Evolutionary conservation across 2,113 vertebrate species (phyloP).

Genomic region (Phaethornis superciliosus): DNA sequence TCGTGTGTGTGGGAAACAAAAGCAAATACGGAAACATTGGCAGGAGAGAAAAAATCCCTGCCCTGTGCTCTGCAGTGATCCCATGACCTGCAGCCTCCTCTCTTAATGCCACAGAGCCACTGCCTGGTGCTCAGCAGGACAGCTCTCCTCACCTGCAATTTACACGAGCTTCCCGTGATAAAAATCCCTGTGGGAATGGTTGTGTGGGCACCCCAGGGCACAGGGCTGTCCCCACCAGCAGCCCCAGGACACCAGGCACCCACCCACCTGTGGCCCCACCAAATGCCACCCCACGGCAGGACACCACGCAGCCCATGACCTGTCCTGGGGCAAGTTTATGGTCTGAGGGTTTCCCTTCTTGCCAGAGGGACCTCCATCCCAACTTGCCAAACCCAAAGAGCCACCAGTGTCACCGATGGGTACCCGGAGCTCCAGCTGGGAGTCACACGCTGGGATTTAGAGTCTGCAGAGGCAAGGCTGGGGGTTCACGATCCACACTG

Average conservation of each 20-base stretch:
- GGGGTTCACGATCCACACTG: too few relatives aligned
- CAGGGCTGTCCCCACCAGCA: not conserved
- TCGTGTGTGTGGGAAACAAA: accelerated
- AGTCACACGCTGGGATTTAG: accelerated
- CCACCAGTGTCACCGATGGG: too few relatives aligned
- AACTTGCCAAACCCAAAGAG: not conserved
- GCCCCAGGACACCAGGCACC: not conserved
- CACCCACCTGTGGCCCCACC: too few relatives aligned
- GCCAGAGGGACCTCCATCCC: not conserved
- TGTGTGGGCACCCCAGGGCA: not conserved
- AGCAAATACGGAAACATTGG: not conserved
- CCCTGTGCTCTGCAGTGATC: not conserved
- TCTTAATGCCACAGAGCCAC: not conserved
- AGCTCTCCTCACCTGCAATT: not conserved
- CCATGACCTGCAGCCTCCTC: not conserved
- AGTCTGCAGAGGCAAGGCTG: not conserved
- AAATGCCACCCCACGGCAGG: not conserved
- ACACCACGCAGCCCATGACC: accelerated
- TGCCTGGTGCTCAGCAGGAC: not conserved
- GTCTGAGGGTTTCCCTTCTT: not conserved
- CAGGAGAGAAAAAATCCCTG: not conserved
- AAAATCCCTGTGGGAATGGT: accelerated
- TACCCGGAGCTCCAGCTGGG: not conserved
- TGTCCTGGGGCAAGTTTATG: too few relatives aligned
- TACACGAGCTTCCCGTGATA: not conserved